Percentiles rank a stretch among this genome's conserved stretches.
Evolutionary conservation across 2,888 invertebrate species (phyloP).

Genomic region (Magallana nippona): DNA sequence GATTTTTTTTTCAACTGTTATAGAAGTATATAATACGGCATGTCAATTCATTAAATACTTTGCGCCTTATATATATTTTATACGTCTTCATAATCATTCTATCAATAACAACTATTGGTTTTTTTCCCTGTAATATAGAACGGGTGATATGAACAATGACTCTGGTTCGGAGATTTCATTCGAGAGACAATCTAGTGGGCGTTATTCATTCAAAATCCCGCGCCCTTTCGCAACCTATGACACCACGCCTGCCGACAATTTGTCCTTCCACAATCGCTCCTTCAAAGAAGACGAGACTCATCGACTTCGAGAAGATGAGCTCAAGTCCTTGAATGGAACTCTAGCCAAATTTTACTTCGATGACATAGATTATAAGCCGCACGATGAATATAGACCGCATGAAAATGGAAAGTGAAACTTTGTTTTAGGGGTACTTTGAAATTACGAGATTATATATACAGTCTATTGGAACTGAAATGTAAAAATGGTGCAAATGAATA

Average conservation of each 20-base stretch:
- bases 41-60: too few species aligned
- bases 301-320: conserved; percentile 38
- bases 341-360: conserved; percentile 38
- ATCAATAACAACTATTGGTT: not conserved
- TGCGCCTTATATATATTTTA: too few species aligned
- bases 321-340: conserved; percentile 42
- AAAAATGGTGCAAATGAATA: not conserved
- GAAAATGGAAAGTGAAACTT: conserved; percentile 3
- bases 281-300: conserved; percentile 40
- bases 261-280: conserved; percentile 44
- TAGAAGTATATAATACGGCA: too few species aligned
- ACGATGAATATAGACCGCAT: conserved; percentile 28
- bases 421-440: not conserved
- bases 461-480: conserved; percentile 19
- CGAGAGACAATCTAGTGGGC: conserved; percentile 49
- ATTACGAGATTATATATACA: conserved; percentile 2
- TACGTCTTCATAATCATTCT: too few species aligned
- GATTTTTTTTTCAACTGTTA: too few species aligned
- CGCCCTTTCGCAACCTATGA: conserved; percentile 45
- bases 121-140: conserved; percentile 27
- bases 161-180: conserved; percentile 46
- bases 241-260: conserved; percentile 38
- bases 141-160: conserved; percentile 48
- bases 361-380: conserved; percentile 33
- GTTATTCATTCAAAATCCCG: conserved; percentile 50